These are phyloP conservation scores for Trogon melanurus DNA, from an alignment of 2,113 vertebrate genomes.

Conservation along the genomic window DNA sequence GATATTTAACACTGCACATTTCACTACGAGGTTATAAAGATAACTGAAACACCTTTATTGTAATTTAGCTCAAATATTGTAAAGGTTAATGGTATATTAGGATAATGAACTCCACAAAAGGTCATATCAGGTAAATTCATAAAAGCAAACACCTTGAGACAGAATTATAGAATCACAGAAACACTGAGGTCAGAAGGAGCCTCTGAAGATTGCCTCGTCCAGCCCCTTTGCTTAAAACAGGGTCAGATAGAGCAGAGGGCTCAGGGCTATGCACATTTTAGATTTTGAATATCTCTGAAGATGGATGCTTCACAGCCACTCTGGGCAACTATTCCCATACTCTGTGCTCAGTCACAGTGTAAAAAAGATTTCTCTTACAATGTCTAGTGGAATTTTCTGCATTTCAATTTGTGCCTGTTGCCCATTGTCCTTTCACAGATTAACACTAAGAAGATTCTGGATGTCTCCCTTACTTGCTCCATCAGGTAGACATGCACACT, in stretches of 20 bases:
- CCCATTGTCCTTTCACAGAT: not conserved
- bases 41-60: not conserved
- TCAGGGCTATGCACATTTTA: not conserved
- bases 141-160: not conserved
- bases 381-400: not conserved
- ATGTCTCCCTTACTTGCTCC: not conserved
- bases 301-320: not conserved
- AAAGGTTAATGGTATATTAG: slow-evolving; percentile 23
- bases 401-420: not conserved
- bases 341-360: not conserved
- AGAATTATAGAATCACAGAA: not conserved
- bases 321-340: not conserved
- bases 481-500: not conserved
- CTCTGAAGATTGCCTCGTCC: not conserved
- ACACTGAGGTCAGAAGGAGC: not conserved
- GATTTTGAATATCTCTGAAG: not conserved
- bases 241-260: not conserved
- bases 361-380: not conserved
- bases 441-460: not conserved
- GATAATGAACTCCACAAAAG: not conserved
- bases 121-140: not conserved
- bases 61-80: slow-evolving; percentile 36
- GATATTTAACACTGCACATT: not conserved
- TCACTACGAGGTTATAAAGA: not conserved
- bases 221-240: not conserved